A percentile compares a stretch with the other conserved stretches of the same genome.
Evolutionary conservation across 2,113 vertebrate species (phyloP).

Genomic region (Nerophis ophidion): DNA sequence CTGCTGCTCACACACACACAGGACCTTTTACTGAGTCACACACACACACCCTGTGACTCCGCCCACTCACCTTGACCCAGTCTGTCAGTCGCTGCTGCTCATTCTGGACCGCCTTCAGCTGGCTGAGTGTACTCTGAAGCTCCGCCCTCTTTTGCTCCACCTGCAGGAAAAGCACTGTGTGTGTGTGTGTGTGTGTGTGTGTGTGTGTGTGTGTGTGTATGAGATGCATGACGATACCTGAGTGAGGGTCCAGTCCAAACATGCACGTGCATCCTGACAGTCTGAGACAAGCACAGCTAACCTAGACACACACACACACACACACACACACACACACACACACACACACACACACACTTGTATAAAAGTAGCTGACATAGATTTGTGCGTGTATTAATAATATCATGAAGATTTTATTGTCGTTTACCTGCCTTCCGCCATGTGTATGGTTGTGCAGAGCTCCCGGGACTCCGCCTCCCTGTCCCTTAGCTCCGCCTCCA

Average conservation of each 20-base stretch:
- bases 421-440: not conserved
- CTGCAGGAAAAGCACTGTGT: not conserved
- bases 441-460: not conserved
- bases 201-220: not conserved
- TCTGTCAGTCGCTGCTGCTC: too few species aligned
- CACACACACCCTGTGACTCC: too few species aligned
- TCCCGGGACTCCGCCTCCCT: not conserved
- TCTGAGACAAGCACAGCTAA: not conserved
- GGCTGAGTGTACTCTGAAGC: too few species aligned
- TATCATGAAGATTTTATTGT: too few species aligned
- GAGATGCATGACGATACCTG: not conserved
- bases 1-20: too few species aligned
- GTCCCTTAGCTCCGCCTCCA: not conserved
- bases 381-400: not conserved
- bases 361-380: too few species aligned
- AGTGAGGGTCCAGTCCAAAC: not conserved
- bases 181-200: not conserved
- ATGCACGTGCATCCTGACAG: not conserved
- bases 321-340: not conserved
- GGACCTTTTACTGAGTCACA: too few species aligned
- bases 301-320: not conserved
- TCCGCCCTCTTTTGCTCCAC: not conserved
- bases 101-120: too few species aligned
- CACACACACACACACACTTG: too few species aligned
- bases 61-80: too few species aligned